Base-by-base conservation (phyloP, 2,888 invertebrate genomes). In the Pterobdella sp. region DNA sequence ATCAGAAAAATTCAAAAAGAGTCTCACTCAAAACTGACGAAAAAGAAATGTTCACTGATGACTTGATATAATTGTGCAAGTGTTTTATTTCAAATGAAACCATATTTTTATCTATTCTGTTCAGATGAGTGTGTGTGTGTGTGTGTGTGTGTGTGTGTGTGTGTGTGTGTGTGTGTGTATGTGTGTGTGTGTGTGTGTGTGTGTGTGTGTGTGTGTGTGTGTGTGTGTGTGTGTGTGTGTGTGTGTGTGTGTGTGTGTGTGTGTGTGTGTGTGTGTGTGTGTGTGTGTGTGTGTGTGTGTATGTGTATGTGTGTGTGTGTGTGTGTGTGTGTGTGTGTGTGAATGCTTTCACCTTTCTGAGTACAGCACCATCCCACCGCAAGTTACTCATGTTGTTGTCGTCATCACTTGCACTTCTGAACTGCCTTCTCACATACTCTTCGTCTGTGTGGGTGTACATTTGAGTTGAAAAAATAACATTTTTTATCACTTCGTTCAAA, bases 311-410 rank as follows among this genome's bases (percentile, higher is more conserved):
- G 60, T 56, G 60, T 56, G 60, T 56, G 60, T 56, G 60, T 56
- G 60, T 56, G 60, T 56, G 60, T 56, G 60, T 56, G 60, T 56
- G 60, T 56, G 60, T 56, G 60, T 56, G 60, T 56, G 60, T 68
- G 60, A 18, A n/a, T 22, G 60, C n/a, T 64, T 67, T 14, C 60
- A 83, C 83, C 82, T 83, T 82, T 78, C 83, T 77, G 22, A 83
- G 81, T 75, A 80, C 79, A 2, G 83, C 83, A 22, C 82, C 82
- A 75, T 83, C 83, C 83, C 83, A 83, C 29, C 81, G 74, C 26
- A 83, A 76, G 26, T 76, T 77, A 72, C 76, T 77, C 79, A 79
- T 79, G 29, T 78, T 77, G 63, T 76, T 77, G 34, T 74, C 72
- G 60, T 82, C 82, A 34, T 76, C 77, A n/a, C 72, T 65, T 22